phyloP scores from a whole-genome alignment of 2,113 vertebrate species.

The Limanda limanda region DNA sequence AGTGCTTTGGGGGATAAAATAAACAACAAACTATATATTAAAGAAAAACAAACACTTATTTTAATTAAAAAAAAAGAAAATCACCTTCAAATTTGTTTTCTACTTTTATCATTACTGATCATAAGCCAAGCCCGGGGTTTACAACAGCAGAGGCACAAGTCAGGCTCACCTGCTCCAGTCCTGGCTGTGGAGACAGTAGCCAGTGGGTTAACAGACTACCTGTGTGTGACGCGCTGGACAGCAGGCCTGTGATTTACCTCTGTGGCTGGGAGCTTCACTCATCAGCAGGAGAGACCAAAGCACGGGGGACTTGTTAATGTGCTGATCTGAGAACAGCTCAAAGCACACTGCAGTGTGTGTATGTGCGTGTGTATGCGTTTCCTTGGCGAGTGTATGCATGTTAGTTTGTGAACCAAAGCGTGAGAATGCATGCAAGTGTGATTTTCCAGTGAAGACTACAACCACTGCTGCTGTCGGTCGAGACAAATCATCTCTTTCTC shows the following conservation, averaged over 20 bases:
- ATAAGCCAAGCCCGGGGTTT: constrained; percentile 42
- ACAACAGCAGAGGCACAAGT: constrained; percentile 37
- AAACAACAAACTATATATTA: constrained; percentile 70
- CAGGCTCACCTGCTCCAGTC: constrained; percentile 15
- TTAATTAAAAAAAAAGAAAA: constrained; percentile 52
- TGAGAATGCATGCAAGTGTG: constrained; percentile 13
- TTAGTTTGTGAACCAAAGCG: constrained; percentile 22
- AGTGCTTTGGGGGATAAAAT: constrained; percentile 82
- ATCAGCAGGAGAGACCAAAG: constrained; percentile 22
- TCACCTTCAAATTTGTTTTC: constrained; percentile 38
- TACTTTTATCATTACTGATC: constrained; percentile 61
- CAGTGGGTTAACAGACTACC: constrained; percentile 25
- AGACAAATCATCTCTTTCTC: constrained; percentile 5
- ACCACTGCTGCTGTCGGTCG: background rate
- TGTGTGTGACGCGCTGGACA: constrained; percentile 22
- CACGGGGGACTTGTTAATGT: constrained; percentile 29
- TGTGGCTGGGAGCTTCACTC: constrained; percentile 26
- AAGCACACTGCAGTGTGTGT: constrained; percentile 36
- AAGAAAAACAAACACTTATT: constrained; percentile 65
- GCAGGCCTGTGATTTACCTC: constrained; percentile 42
- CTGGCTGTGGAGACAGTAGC: background rate
- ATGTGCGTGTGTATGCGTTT: constrained; percentile 18
- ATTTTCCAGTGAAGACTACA: constrained; percentile 27
- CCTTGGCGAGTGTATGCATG: background rate
- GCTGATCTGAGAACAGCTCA: constrained; percentile 62